Evolutionary conservation across 2,797 vertebrate species (phyloP), one percentile per base, ranked within the genome.

Genomic region (Hybognathus amarus): DNA sequence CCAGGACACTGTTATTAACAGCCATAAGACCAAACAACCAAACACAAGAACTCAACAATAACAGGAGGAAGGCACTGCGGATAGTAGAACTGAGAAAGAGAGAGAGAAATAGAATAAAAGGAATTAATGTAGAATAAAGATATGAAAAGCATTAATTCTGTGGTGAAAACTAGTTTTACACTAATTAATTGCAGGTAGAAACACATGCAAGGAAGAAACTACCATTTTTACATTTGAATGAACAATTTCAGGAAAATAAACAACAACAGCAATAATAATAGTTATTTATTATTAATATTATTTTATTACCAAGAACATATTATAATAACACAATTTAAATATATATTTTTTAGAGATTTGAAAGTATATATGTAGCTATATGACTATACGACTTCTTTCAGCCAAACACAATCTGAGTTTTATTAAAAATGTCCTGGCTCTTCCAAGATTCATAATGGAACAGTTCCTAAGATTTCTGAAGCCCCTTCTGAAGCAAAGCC

Each of bases 1-100:
- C 96, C 93, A 99, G 94, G 91, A 99, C 94, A 91, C 97, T 99
- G 95, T 99, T 98, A 94, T 99, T 99, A 89, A 99, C 96, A 52
- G 98, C 97, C 96, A 99, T 96, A 86, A 99, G 96, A 84, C 97
- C 98, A 92, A 98, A 98, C 78, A 99, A 94, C 98, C 97, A 99
- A 91, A 97, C 96, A 92, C 96, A 95, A 79, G 97, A 96, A 94
- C 97, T 96, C 87, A 99, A 94, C 89, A 99, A 95, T 88, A 99
- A 92, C 83, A 99, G 95, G 89, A 99, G 92, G 91, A 98, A 97
- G 93, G 98, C 96, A 90, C 96, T 97, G 75, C 97, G 96, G 87
- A 98, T 94, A 75, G 96, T 97, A 83, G 95, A 95, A 93, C 97
- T 97, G 94, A 92, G 59, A 91, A 83, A 90, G 85, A 88, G 59